A percentile compares a stretch with the other conserved stretches of the same genome.
Evolutionary conservation across 2,113 vertebrate genomes (phyloP).

Genomic region (Collichthys lucidus): DNA sequence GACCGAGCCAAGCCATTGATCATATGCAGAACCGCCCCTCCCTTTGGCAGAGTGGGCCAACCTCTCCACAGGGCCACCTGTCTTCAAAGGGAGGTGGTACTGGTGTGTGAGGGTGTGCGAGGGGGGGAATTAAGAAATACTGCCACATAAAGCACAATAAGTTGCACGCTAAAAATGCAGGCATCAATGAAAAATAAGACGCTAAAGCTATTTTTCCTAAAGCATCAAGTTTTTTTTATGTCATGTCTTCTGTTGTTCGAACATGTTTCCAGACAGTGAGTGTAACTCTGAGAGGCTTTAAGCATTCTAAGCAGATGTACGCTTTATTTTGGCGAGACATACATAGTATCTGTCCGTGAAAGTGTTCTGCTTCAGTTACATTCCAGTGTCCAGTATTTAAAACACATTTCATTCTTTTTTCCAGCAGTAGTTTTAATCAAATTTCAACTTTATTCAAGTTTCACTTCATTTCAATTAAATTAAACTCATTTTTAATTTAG

Average conservation of each 20-base stretch:
- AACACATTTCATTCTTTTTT: conserved; percentile 45
- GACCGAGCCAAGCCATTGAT: conserved; percentile 55
- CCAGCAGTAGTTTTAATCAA: conserved; percentile 38
- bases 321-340: neutral
- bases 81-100: conserved; percentile 51
- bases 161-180: conserved; percentile 27
- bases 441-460: conserved; percentile 57
- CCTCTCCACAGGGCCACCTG: conserved; percentile 33
- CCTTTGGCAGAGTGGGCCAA: conserved; percentile 18
- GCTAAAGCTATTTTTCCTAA: conserved; percentile 19
- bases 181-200: conserved; percentile 6
- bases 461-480: conserved; percentile 29
- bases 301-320: conserved; percentile 1
- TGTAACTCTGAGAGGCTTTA: neutral
- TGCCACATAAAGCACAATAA: conserved; percentile 12
- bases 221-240: neutral
- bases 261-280: neutral
- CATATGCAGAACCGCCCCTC: conserved; percentile 24
- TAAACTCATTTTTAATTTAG: conserved; percentile 21
- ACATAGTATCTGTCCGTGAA: neutral
- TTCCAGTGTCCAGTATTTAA: conserved; percentile 27
- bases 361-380: neutral
- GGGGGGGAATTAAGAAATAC: conserved; percentile 12
- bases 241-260: neutral
- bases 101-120: conserved; percentile 1